Percentiles rank a stretch among this genome's conserved stretches.
phyloP scores from a whole-genome alignment of 2,113 vertebrate genomes.

The Alosa alosa region DNA sequence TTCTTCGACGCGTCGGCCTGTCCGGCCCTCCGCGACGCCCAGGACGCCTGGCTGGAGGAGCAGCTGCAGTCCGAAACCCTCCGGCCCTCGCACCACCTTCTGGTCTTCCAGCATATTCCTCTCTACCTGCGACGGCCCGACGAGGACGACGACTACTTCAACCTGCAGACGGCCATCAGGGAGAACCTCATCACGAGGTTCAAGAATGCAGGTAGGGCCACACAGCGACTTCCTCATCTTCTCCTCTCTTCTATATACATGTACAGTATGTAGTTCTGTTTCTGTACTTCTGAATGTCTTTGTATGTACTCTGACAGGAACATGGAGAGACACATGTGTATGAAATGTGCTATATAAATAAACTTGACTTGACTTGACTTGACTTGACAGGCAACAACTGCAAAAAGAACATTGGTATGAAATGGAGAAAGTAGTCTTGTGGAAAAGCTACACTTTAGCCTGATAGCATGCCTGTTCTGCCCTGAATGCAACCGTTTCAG shows the following conservation, averaged over 20 bases:
- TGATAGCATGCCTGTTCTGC: too few relatives aligned
- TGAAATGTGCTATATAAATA: too few relatives aligned
- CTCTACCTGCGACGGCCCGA: slow-evolving; percentile 78
- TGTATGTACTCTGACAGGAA: neutral
- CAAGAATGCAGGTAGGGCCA: slow-evolving; percentile 78
- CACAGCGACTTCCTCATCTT: neutral
- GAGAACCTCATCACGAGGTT: slow-evolving; percentile 80
- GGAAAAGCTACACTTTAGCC: too few relatives aligned
- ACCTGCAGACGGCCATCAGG: slow-evolving; percentile 76
- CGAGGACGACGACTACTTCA: slow-evolving; percentile 91
- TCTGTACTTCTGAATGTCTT: neutral
- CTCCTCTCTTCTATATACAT: neutral
- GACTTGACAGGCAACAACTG: neutral
- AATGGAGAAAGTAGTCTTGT: neutral
- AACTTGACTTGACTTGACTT: too few relatives aligned
- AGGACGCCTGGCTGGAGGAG: slow-evolving; percentile 84
- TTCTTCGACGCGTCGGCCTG: slow-evolving; percentile 81
- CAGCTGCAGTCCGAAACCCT: slow-evolving; percentile 73
- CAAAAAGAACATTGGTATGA: neutral
- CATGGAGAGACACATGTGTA: neutral
- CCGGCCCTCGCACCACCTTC: slow-evolving; percentile 71
- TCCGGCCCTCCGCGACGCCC: slow-evolving; percentile 75
- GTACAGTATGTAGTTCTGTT: neutral
- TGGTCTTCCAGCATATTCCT: slow-evolving; percentile 95
- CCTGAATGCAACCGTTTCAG: neutral